A percentile compares a stretch with the other conserved stretches of the same genome.
Conservation (phyloP, 2,113 vertebrate species). For the Corythaixoides concolor region DNA sequence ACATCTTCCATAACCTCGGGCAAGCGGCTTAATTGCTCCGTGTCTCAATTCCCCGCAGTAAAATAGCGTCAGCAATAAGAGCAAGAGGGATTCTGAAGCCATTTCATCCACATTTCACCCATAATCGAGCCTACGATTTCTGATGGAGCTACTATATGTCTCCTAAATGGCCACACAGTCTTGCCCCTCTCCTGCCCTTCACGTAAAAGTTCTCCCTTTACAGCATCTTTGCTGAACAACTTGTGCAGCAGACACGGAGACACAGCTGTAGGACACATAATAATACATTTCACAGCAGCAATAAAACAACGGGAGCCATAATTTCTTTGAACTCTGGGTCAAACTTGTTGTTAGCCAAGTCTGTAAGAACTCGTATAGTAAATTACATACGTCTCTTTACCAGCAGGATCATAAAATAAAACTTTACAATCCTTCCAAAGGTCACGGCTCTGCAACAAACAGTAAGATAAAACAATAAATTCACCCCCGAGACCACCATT, state of each 20-base stretch:
- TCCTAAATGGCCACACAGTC: background rate
- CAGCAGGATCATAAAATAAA: slow-evolving; percentile 50
- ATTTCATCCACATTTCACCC: background rate
- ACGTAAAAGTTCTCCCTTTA: background rate
- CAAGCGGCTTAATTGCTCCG: background rate
- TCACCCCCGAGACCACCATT: background rate
- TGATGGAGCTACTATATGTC: background rate
- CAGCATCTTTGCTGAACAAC: background rate
- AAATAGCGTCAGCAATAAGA: background rate
- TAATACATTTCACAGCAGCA: background rate
- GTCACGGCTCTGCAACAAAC: slow-evolving; percentile 22
- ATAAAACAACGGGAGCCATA: slow-evolving; percentile 39
- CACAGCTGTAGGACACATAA: background rate
- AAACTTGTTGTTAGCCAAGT: slow-evolving; percentile 47
- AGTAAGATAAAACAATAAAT: slow-evolving; percentile 27
- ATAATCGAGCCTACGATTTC: background rate
- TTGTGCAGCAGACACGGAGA: background rate
- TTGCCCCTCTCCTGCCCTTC: background rate
- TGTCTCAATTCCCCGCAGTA: background rate
- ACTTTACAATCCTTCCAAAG: slow-evolving; percentile 41
- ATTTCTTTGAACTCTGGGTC: slow-evolving; percentile 62
- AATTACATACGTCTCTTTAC: slow-evolving; percentile 40
- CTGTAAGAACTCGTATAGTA: slow-evolving; percentile 7
- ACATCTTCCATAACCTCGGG: background rate
- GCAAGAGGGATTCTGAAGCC: background rate